A percentile compares a stretch with the other conserved stretches of the same genome.
Conservation (phyloP, 2,797 vertebrate species). For the Gastrophryne carolinensis region DNA sequence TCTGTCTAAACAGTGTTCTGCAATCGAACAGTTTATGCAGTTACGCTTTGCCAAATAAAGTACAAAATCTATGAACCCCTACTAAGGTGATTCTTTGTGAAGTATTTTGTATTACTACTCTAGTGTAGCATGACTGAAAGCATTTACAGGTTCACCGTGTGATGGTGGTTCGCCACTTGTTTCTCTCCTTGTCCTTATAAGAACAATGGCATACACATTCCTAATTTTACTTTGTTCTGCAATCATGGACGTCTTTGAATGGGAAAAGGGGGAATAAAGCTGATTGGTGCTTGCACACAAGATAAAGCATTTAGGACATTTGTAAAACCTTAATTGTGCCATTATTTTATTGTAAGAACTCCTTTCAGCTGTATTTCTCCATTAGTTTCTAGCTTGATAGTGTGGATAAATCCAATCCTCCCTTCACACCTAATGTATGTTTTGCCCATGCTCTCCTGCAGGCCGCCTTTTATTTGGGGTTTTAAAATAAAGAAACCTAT, state of each 20-base stretch:
- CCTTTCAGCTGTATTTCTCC: no score
- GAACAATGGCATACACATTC: background rate
- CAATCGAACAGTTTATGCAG: slow-evolving; percentile 66
- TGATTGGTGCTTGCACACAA: background rate
- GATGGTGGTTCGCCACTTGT: background rate
- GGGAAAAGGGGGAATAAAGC: background rate
- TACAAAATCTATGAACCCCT: slow-evolving; percentile 67
- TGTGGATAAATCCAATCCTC: no score
- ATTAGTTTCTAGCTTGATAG: no score
- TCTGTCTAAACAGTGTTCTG: slow-evolving; percentile 69
- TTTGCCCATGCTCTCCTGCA: no score
- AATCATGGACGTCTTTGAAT: background rate
- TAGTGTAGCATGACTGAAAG: background rate
- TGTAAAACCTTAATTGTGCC: background rate
- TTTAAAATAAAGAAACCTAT: no score
- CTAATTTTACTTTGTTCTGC: background rate
- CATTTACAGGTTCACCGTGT: background rate
- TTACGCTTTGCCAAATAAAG: slow-evolving; percentile 91
- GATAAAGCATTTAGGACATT: background rate
- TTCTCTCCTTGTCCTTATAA: background rate
- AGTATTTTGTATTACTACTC: background rate
- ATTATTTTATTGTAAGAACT: background rate
- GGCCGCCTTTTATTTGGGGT: no score
- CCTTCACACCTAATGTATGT: no score
- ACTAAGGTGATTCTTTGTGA: background rate